phyloP scores from a whole-genome alignment of 2,797 vertebrate species.

The Ciconia nigra region DNA sequence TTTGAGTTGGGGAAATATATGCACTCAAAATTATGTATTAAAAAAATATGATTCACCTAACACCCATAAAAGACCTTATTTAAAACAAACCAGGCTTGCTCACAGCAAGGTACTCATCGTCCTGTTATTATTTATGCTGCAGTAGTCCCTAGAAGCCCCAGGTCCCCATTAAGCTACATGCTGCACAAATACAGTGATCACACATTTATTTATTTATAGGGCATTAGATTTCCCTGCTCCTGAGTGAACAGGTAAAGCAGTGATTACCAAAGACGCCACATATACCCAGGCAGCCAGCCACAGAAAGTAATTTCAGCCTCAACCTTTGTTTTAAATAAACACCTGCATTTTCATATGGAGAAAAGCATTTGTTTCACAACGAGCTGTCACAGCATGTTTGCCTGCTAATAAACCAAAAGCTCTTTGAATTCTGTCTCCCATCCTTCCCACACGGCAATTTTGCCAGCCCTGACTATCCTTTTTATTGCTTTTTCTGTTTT shows the following conservation, averaged over 20 bases:
- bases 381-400: conserved; percentile 48
- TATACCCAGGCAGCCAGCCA: background rate
- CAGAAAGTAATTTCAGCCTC: conserved; percentile 25
- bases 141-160: background rate
- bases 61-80: background rate
- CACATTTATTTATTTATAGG: background rate
- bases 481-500: background rate
- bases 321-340: conserved; percentile 32
- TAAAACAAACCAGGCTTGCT: background rate
- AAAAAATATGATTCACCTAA: background rate
- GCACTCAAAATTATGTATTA: background rate
- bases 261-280: background rate
- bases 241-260: background rate
- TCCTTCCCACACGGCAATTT: conserved; percentile 19
- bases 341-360: conserved; percentile 42
- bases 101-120: background rate
- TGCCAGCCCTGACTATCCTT: background rate
- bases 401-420: conserved; percentile 25
- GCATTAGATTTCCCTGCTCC: background rate
- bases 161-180: background rate
- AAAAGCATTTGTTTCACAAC: conserved; percentile 43
- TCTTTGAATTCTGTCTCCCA: conserved; percentile 24
- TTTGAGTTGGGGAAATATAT: background rate
- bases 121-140: background rate
- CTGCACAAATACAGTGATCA: background rate